Conservation (phyloP, 2,113 vertebrate genomes). For the Tragelaphus buxtoni region DNA sequence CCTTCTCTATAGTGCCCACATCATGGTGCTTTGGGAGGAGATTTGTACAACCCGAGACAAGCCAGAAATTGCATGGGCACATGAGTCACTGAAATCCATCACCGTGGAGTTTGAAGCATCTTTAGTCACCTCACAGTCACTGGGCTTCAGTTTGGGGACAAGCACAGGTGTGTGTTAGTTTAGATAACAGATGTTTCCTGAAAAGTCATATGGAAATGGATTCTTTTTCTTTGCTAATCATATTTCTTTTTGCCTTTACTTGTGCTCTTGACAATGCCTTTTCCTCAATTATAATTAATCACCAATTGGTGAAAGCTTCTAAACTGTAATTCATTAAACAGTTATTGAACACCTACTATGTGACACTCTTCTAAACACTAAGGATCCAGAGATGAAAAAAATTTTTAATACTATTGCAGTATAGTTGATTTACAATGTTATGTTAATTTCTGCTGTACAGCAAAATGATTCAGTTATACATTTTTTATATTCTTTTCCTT, state of each 20-base stretch:
- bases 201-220: neutral
- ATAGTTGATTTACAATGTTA: neutral
- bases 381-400: neutral
- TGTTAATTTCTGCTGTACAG: neutral
- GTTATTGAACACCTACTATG: neutral
- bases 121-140: neutral
- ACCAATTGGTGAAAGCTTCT: neutral
- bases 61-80: neutral
- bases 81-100: neutral
- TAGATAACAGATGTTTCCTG: neutral
- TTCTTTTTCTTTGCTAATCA: neutral
- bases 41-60: neutral
- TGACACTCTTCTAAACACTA: neutral
- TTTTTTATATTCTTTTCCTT: neutral
- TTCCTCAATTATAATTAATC: neutral
- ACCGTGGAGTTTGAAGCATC: neutral
- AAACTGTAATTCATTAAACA: slow-evolving; percentile 3
- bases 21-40: neutral
- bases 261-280: neutral
- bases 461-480: neutral
- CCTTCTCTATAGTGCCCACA: neutral
- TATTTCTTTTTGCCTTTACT: neutral
- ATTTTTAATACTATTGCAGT: neutral
- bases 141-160: neutral
- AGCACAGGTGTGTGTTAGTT: neutral